Percentiles rank a stretch among this genome's conserved stretches.
Conservation (phyloP, 2,797 vertebrate species). For the Sandelia bainsii region DNA sequence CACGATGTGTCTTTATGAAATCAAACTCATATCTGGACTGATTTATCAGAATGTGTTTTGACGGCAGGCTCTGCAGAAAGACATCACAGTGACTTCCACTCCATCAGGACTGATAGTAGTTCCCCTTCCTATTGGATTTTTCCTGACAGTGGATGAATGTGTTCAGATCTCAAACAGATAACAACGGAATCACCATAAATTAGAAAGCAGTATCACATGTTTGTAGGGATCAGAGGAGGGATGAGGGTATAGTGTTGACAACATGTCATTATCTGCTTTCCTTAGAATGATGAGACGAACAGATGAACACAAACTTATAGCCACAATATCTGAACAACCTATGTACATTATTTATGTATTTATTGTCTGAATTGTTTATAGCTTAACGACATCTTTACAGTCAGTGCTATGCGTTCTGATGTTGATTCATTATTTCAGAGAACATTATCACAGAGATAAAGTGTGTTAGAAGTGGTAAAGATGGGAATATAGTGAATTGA, state of each 20-base stretch:
- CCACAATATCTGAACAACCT: background rate
- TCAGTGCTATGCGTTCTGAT: background rate
- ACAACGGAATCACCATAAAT: background rate
- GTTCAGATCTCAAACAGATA: constrained; percentile 47
- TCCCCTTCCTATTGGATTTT: constrained; percentile 32
- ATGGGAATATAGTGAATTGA: too few species aligned
- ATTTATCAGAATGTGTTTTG: constrained; percentile 1
- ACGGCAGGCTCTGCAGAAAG: background rate
- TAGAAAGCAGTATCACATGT: background rate
- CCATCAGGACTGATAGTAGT: constrained; percentile 29
- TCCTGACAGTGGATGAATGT: constrained; percentile 35
- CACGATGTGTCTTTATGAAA: background rate
- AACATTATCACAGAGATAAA: background rate
- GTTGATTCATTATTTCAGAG: background rate
- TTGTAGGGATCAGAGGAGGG: background rate
- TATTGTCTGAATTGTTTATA: background rate
- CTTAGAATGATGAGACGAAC: background rate
- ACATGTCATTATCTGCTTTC: background rate
- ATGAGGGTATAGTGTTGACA: background rate
- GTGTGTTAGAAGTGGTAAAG: background rate
- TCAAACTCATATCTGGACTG: background rate
- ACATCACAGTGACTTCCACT: constrained; percentile 16
- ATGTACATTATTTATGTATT: background rate
- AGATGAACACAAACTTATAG: background rate
- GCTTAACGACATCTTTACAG: background rate